These are phyloP conservation scores for Oryzias curvinotus DNA, from an alignment of 2,113 vertebrate species.

Conservation along the genomic window DNA sequence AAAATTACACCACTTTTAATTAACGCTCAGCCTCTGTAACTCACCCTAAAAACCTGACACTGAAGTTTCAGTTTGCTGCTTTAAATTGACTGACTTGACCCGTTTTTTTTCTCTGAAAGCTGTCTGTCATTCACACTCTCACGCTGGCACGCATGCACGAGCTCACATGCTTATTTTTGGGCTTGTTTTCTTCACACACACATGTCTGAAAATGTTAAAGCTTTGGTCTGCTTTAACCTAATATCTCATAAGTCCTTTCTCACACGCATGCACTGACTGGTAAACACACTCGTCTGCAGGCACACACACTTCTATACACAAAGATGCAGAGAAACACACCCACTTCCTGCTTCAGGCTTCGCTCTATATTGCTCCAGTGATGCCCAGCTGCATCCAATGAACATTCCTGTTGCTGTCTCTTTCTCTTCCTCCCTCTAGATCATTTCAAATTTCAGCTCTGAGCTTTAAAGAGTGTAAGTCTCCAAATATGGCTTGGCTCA, in stretches of 20 bases:
- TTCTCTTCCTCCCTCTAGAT: slow-evolving; percentile 46
- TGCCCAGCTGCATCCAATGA: slow-evolving; percentile 80
- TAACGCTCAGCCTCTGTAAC: neutral
- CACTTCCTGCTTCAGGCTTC: slow-evolving; percentile 71
- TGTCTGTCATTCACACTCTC: slow-evolving; percentile 25
- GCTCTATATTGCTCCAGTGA: slow-evolving; percentile 66
- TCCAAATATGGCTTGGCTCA: slow-evolving; percentile 66
- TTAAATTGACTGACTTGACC: slow-evolving; percentile 39
- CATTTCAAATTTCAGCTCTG: slow-evolving; percentile 73
- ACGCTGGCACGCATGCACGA: slow-evolving; percentile 29
- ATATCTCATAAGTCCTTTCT: slow-evolving; percentile 43
- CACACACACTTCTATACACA: slow-evolving; percentile 6
- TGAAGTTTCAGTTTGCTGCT: slow-evolving; percentile 16
- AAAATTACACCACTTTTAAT: neutral
- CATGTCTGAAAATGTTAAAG: slow-evolving; percentile 48
- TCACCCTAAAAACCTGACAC: slow-evolving; percentile 7
- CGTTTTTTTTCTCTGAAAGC: slow-evolving; percentile 49
- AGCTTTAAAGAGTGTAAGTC: slow-evolving; percentile 71
- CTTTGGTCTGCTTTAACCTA: slow-evolving; percentile 48
- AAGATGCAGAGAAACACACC: slow-evolving; percentile 34
- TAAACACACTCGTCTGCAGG: neutral
- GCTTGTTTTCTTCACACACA: slow-evolving; percentile 23
- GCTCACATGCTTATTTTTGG: slow-evolving; percentile 13
- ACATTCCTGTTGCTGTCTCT: slow-evolving; percentile 66
- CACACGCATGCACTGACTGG: slow-evolving; percentile 36